Evolutionary conservation across 2,113 vertebrate genomes (phyloP).

Genomic region (Lathamus discolor): DNA sequence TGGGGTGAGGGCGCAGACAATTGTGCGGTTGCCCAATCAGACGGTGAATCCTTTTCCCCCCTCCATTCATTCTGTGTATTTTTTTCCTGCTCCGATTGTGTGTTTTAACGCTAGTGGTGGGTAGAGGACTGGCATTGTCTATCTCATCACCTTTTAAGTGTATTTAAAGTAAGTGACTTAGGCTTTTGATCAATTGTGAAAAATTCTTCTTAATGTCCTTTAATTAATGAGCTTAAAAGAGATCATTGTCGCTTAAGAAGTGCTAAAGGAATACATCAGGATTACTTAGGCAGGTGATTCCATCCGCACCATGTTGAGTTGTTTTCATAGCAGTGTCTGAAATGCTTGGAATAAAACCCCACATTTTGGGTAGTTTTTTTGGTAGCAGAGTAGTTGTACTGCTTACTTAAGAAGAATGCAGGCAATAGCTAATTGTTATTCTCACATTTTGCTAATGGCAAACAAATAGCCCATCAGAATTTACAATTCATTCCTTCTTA

Average conservation of each 20-base stretch:
- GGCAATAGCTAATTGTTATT: constrained; percentile 70
- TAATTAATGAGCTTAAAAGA: constrained; percentile 85
- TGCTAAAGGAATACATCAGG: constrained; percentile 77
- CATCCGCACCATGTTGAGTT: constrained; percentile 63
- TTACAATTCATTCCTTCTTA: constrained; percentile 27
- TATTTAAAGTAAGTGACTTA: constrained; percentile 72
- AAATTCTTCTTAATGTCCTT: constrained; percentile 80
- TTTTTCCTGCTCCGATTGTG: not conserved
- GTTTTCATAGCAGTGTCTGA: constrained; percentile 71
- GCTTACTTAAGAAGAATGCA: constrained; percentile 69
- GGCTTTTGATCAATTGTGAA: constrained; percentile 75
- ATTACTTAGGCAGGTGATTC: constrained; percentile 77
- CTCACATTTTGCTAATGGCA: constrained; percentile 66
- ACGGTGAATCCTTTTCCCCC: not conserved
- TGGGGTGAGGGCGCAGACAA: constrained; percentile 70
- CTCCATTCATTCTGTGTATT: not conserved
- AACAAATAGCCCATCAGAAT: constrained; percentile 65
- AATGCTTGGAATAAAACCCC: constrained; percentile 73
- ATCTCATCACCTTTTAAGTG: constrained; percentile 70
- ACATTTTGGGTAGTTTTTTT: constrained; percentile 77
- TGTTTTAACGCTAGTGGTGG: not conserved
- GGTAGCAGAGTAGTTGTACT: constrained; percentile 69
- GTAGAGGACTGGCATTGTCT: constrained; percentile 32
- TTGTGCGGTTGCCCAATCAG: constrained; percentile 74
- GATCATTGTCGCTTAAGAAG: constrained; percentile 78